Evolutionary conservation across 2,888 invertebrate species (phyloP), one percentile per base, ranked within the genome.

Genomic region (Thysanoteuthis rhombus): DNA sequence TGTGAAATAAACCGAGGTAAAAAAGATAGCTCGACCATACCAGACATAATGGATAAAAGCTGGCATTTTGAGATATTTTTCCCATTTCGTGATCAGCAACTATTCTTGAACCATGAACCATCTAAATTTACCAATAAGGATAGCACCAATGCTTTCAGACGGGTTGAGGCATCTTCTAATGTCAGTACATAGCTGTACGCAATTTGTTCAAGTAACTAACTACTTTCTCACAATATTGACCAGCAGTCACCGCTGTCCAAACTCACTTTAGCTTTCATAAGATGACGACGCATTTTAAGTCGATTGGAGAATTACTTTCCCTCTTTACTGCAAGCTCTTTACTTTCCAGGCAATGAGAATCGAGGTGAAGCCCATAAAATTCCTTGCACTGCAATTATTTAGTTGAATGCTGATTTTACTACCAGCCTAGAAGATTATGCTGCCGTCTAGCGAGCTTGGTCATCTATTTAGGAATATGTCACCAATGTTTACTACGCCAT

Each of bases 91-190:
- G n/a, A n/a, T n/a, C n/a, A n/a, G n/a, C n/a, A n/a, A n/a, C n/a
- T n/a, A n/a, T n/a, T n/a, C n/a, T n/a, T n/a, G n/a, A n/a, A n/a
- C n/a, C n/a, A n/a, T n/a, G n/a, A n/a, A n/a, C n/a, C n/a, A n/a
- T n/a, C n/a, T n/a, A n/a, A n/a, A 45, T 45, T 45, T 45, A 45
- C 16, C 45, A 36, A 36, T 75, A 16, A 3, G 19, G 19, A 3
- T 1, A n/a, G n/a, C 36, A 1, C 4, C 22, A 36, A 16, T 8
- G 10, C 0, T 36, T 75, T 0, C 36, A n/a, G 16, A n/a, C n/a
- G n/a, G n/a, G n/a, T n/a, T n/a, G n/a, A n/a, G n/a, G n/a, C n/a
- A n/a, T n/a, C n/a, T n/a, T n/a, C n/a, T n/a, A n/a, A n/a, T 75
- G 10, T n/a, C 75, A 36, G 12, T 4, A 75, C 22, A 16, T n/a